Base-by-base conservation (phyloP, 2,888 invertebrate species). In the Plagodis dolabraria region DNA sequence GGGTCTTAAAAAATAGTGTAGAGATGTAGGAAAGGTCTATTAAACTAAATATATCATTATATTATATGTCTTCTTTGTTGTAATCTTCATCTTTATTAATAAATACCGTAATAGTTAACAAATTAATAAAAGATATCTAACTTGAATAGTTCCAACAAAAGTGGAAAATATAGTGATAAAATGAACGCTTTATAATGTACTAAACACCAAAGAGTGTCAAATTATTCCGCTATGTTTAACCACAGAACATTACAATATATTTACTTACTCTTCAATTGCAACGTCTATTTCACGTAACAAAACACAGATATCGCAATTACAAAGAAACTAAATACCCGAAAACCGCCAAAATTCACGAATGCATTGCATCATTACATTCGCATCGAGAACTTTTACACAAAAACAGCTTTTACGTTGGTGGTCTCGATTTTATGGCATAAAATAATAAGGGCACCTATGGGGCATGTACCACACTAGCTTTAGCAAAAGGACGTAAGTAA, bases 291-390 rank as follows among this genome's bases (percentile, higher is more conserved):
- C 35, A 64, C 60, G 56, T 1, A 5, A 53, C n/a, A 70, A 70
- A 73, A 71, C 65, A 59, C 12, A 60, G 61, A 69, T 63, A 69
- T 60, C 56, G 66, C 70, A 74, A 75, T 72, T 67, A 69, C 63
- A 75, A 74, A 65, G 64, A 60, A 64, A 62, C 63, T 75, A 78
- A 81, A 82, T 79, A 72, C 77, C 71, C 74, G 56, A 74, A 84
- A 88, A 84, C 80, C 82, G 77, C 76, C 83, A 80, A 89, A 89
- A 87, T 87, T 52, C 92, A 92, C 92, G 91, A 85, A 79, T 85
- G 86, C 79, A 74, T 87, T 85, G 86, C 79, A 74, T 87, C 88
- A 89, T 92, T 91, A 89, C 82, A 85, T 87, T 87, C 85, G 77
- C 80, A 83, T 80, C 72, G 70, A 80, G 77, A 78, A 53, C 33